phyloP scores from a whole-genome alignment of 2,888 invertebrate species.

The Synanthedon tipuliformis region DNA sequence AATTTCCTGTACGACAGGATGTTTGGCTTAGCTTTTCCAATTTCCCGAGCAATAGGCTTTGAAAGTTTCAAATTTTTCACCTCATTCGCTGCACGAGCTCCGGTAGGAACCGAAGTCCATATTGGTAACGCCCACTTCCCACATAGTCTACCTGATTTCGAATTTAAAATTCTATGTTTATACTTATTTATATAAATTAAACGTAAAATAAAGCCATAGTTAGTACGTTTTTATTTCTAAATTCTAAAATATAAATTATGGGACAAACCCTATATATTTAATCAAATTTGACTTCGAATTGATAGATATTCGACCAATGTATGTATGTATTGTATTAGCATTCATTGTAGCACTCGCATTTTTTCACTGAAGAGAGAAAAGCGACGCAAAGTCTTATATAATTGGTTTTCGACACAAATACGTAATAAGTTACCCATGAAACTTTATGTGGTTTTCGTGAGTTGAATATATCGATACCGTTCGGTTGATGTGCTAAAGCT shows the following conservation, averaged over 20 bases:
- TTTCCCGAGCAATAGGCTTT: conserved; percentile 42
- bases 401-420: conserved; percentile 53
- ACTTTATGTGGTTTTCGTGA: conserved; percentile 40
- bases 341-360: background rate
- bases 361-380: conserved; percentile 6
- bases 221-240: too few relatives aligned
- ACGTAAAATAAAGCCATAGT: too few relatives aligned
- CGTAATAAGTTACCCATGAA: conserved; percentile 47
- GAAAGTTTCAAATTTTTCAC: conserved; percentile 27
- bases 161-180: too few relatives aligned
- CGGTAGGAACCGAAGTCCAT: too few relatives aligned
- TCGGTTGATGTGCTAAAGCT: conserved; percentile 15
- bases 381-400: conserved; percentile 30
- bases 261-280: too few relatives aligned
- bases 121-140: too few relatives aligned
- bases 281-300: too few relatives aligned
- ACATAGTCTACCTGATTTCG: too few relatives aligned
- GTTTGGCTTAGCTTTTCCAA: conserved; percentile 55
- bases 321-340: background rate
- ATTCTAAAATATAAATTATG: too few relatives aligned
- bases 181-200: too few relatives aligned
- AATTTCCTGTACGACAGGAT: conserved; percentile 47
- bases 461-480: conserved; percentile 26
- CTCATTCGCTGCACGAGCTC: background rate
- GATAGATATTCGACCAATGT: too few relatives aligned